These are phyloP conservation scores for Cinclus cinclus DNA, from an alignment of 2,113 vertebrate genomes.

Conservation along the genomic window DNA sequence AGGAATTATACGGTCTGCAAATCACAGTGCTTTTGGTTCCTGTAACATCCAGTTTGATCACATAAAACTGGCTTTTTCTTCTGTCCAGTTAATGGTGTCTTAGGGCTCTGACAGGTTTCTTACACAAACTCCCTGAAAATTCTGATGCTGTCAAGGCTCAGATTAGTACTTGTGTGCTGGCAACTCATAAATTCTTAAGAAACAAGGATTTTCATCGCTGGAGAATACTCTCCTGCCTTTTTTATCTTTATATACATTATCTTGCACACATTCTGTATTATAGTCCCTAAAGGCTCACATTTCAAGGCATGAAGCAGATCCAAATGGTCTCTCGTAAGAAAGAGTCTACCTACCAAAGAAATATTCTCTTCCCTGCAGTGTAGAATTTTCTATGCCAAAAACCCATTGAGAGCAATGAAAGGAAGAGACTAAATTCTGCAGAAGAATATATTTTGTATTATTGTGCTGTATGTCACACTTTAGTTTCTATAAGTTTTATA, in stretches of 20 bases:
- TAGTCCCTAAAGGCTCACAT: neutral
- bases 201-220: neutral
- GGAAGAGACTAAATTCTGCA: neutral
- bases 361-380: neutral
- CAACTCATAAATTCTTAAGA: neutral
- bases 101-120: neutral
- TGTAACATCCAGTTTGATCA: neutral
- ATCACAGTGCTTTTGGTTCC: neutral
- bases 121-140: neutral
- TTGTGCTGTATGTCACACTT: neutral
- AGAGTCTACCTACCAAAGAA: neutral
- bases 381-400: neutral
- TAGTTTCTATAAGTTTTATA: neutral
- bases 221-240: neutral
- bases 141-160: neutral
- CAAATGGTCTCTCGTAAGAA: neutral
- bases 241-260: neutral
- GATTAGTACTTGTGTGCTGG: neutral
- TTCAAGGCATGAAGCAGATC: conserved; percentile 2
- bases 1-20: neutral
- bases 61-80: neutral
- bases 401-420: neutral
- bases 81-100: neutral
- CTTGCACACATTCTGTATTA: neutral
- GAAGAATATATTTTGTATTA: neutral